Conservation (phyloP, 2,888 invertebrate genomes). For the Sinohyriopsis cumingii region DNA sequence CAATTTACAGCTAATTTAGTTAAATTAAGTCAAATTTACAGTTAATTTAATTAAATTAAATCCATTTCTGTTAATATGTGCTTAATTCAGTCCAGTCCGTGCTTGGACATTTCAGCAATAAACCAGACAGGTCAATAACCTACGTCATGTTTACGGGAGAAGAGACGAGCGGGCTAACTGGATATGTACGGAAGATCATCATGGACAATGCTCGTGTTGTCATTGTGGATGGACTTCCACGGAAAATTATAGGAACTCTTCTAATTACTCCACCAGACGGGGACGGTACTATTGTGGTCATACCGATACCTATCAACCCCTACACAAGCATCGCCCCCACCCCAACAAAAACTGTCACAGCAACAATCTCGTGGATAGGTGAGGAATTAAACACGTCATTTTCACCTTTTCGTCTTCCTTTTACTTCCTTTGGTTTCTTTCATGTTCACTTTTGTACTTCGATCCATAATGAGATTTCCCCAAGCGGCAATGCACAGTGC, state of each 20-base stretch:
- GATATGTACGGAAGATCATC: conserved; percentile 33
- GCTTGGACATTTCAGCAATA: conserved; percentile 8
- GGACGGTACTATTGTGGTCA: conserved; percentile 26
- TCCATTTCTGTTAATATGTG: no score
- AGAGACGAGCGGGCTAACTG: conserved; percentile 26
- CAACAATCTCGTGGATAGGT: conserved; percentile 7
- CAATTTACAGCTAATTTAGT: no score
- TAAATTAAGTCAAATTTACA: no score
- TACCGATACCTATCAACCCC: conserved; percentile 34
- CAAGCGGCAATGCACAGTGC: no score
- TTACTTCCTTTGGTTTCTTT: no score
- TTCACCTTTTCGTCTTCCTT: no score
- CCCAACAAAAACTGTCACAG: conserved; percentile 15
- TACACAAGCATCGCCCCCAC: conserved; percentile 25
- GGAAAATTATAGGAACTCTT: conserved; percentile 45
- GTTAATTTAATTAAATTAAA: no score
- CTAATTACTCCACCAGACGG: conserved; percentile 37
- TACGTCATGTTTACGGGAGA: conserved; percentile 42
- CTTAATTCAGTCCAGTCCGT: no score
- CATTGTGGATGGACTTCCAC: conserved; percentile 27
- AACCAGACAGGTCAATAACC: conserved; percentile 31
- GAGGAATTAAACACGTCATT: neutral
- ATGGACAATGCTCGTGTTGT: conserved; percentile 37
- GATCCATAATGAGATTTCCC: no score
- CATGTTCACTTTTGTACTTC: no score